Base-by-base conservation (phyloP, 2,113 vertebrate genomes). In the Numida meleagris region DNA sequence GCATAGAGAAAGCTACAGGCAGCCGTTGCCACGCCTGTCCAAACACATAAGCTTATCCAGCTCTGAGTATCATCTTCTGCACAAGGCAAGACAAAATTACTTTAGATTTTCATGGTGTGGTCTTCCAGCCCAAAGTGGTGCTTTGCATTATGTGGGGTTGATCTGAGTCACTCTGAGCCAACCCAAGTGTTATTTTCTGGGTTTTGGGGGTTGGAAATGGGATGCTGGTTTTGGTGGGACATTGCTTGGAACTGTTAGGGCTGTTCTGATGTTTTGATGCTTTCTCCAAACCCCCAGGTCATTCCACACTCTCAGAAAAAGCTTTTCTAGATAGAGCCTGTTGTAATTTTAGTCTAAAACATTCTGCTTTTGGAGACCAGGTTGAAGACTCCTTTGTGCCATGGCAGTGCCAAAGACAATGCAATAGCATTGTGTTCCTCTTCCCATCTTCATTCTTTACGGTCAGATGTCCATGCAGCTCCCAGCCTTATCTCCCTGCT, bases 11-110 rank as follows among this genome's bases (percentile, higher is more conserved):
- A 10, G 34, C 2, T 17, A 73, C 19, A 46, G 33, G 72, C 62
- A 14, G 7, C 33, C 1, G 0, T 5, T 38, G 59, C 73, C 57
- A 70, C 77, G 24, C 24, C 66, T 90, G 48, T 82, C 75, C 0
- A 9, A 70, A 76, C 0, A 0, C 0, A 0, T 84, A 67, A 71
- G 3, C n/a, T 94, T 38, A 34, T 50, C 6, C 2, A 55, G 40
- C 17, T 12, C 51, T 57, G 65, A 86, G 61, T 19, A 40, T n/a
- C 43, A 29, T 48, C 70, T 40, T 59, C 65, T 63, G 38, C 19
- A 63, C 34, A n/a, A 53, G 34, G 66, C 74, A 76, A 84, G 61
- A 31, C 34, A 67, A 75, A 85, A 79, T 5, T 21, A 9, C 21
- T 79, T 85, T 19, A 46, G 38, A 25, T 68, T 48, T 57, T 58